A percentile compares a stretch with the other conserved stretches of the same genome.
Evolutionary conservation across 1,140 invertebrate species (phyloP).

Genomic region (Drosophila trapezifrons): DNA sequence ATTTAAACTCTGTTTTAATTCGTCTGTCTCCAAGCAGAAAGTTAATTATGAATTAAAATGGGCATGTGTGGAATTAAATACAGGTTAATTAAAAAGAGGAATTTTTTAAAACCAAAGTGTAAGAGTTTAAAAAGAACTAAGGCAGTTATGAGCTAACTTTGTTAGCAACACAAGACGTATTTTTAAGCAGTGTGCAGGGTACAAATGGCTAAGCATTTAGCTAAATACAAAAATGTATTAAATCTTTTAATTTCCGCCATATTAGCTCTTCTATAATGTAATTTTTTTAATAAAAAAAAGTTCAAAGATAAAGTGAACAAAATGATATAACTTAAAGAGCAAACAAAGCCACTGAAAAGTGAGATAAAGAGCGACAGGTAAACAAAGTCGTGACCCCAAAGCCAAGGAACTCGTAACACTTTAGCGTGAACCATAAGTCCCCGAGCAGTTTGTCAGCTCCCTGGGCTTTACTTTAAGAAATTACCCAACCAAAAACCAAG

Average conservation of each 20-base stretch:
- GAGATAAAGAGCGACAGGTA: slow-evolving; percentile 9
- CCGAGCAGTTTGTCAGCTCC: slow-evolving; percentile 1
- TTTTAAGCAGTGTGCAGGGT: too few relatives aligned
- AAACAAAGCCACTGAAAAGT: slow-evolving; percentile 3
- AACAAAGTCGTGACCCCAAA: slow-evolving; percentile 11
- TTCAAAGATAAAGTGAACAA: not conserved
- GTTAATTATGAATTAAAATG: slow-evolving; percentile 1
- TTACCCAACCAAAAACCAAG: slow-evolving; percentile 2
- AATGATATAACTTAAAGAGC: not conserved
- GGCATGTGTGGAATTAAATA: not conserved
- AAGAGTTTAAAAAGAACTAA: too few relatives aligned
- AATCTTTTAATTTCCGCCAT: too few relatives aligned
- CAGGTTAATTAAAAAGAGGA: not conserved
- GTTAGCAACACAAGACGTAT: too few relatives aligned
- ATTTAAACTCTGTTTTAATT: slow-evolving; percentile 33
- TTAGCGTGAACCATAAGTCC: slow-evolving; percentile 1
- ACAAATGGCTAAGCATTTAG: not conserved
- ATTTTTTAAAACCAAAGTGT: not conserved
- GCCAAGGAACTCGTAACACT: slow-evolving; percentile 20
- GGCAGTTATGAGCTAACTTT: too few relatives aligned
- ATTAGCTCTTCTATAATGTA: too few relatives aligned
- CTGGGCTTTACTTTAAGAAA: slow-evolving; percentile 16
- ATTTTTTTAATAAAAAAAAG: too few relatives aligned
- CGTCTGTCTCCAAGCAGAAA: not conserved
- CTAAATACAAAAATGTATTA: too few relatives aligned